Evolutionary conservation across 2,888 invertebrate species (phyloP).

Genomic region (Cataglyphis livida): DNA sequence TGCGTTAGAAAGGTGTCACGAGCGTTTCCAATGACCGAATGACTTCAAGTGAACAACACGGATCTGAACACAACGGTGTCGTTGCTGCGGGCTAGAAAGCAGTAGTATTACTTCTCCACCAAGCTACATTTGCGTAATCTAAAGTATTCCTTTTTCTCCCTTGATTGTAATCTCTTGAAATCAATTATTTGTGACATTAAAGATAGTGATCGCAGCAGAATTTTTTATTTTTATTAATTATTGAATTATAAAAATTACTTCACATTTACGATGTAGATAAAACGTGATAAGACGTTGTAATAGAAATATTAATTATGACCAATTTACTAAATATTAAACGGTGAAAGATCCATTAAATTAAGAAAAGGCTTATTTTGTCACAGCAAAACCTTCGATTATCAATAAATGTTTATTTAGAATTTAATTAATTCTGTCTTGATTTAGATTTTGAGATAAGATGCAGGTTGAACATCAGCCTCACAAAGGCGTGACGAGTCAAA

Average conservation of each 20-base stretch:
- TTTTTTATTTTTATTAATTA: conserved; percentile 1
- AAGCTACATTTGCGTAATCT: conserved; percentile 26
- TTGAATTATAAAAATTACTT: not conserved
- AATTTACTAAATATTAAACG: not conserved
- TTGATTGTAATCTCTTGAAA: conserved; percentile 4
- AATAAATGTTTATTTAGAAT: conserved; percentile 78
- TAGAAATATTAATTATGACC: not conserved
- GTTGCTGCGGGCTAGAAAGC: conserved; percentile 38
- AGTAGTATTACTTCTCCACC: conserved; percentile 10
- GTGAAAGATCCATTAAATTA: not conserved
- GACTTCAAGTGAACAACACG: conserved; percentile 36
- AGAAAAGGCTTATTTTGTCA: not conserved
- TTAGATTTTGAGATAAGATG: conserved; percentile 65
- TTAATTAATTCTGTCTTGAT: conserved; percentile 79
- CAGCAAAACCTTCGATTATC: conserved; percentile 40
- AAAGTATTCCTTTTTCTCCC: not conserved
- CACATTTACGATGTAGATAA: not conserved
- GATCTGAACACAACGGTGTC: not conserved
- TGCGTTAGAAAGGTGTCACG: conserved; percentile 8
- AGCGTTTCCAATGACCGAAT: conserved; percentile 30
- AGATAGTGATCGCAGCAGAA: not conserved
- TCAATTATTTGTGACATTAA: not conserved
- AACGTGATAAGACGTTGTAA: conserved; percentile 1
- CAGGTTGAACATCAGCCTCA: not conserved
- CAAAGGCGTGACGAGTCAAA: conserved; percentile 23